Evolutionary conservation across 1,140 invertebrate species (phyloP).

Genomic region (Formica exsecta): DNA sequence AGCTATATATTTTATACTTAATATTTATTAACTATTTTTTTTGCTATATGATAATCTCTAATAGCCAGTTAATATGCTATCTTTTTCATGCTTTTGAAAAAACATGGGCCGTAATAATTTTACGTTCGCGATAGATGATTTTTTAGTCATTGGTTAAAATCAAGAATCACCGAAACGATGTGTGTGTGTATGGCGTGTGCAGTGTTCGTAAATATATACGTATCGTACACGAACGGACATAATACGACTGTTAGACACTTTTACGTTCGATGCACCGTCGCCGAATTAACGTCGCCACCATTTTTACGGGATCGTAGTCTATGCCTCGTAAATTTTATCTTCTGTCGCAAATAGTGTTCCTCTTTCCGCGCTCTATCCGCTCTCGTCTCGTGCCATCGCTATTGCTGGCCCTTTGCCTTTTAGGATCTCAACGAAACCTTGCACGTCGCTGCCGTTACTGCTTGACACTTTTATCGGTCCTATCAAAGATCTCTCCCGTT

Average conservation of each 20-base stretch:
- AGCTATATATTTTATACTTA: neutral
- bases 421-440: constrained; percentile 46
- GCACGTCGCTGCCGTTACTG: constrained; percentile 34
- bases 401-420: constrained; percentile 29
- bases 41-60: neutral
- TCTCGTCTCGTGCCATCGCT: constrained; percentile 2
- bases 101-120: neutral
- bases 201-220: too few species aligned
- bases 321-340: constrained; percentile 73
- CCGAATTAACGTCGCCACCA: constrained; percentile 65
- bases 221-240: neutral
- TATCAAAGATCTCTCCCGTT: constrained; percentile 21
- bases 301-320: constrained; percentile 74
- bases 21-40: neutral
- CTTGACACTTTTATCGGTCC: constrained; percentile 64
- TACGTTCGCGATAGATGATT: neutral
- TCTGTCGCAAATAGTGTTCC: constrained; percentile 54
- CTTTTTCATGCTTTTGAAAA: neutral
- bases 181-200: too few species aligned
- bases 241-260: constrained; percentile 27
- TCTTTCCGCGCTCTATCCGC: neutral
- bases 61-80: neutral
- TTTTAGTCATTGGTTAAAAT: constrained; percentile 25
- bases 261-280: constrained; percentile 27
- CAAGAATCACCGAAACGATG: neutral